Evolutionary conservation across 2,888 invertebrate genomes (phyloP).

Genomic region (Celastrina argiolus): DNA sequence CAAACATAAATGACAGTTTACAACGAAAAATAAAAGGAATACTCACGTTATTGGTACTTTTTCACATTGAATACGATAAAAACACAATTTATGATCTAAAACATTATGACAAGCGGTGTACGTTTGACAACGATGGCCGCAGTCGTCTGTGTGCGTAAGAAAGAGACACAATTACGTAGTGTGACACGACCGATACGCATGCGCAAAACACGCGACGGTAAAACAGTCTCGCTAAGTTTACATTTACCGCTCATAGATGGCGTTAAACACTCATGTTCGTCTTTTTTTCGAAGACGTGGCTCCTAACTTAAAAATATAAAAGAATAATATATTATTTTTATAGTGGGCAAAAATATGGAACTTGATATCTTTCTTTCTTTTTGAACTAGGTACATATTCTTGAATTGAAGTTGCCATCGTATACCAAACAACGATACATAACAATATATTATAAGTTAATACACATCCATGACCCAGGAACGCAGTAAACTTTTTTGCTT

Average conservation of each 20-base stretch:
- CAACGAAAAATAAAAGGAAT: slow-evolving; percentile 29
- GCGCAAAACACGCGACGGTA: slow-evolving; percentile 50
- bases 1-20: slow-evolving; percentile 27
- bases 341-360: too few species aligned
- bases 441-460: too few species aligned
- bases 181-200: slow-evolving; percentile 60
- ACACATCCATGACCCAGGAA: too few species aligned
- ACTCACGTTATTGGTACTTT: slow-evolving; percentile 49
- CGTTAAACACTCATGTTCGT: slow-evolving; percentile 13
- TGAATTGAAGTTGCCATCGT: too few species aligned
- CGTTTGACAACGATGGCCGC: slow-evolving; percentile 53
- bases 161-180: slow-evolving; percentile 42
- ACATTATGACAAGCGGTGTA: slow-evolving; percentile 52
- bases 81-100: slow-evolving; percentile 45
- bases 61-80: slow-evolving; percentile 35
- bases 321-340: too few species aligned
- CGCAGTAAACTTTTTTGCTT: too few species aligned
- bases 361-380: too few species aligned
- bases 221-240: slow-evolving; percentile 41
- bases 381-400: too few species aligned
- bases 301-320: too few species aligned
- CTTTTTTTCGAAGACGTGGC: too few species aligned
- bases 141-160: slow-evolving; percentile 50
- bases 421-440: too few species aligned
- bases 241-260: slow-evolving; percentile 30